Evolutionary conservation across 92 coral and sea anemone genomes (phyloP), one percentile per base, ranked within the genome.

Genomic region (Nematostella vectensis): DNA sequence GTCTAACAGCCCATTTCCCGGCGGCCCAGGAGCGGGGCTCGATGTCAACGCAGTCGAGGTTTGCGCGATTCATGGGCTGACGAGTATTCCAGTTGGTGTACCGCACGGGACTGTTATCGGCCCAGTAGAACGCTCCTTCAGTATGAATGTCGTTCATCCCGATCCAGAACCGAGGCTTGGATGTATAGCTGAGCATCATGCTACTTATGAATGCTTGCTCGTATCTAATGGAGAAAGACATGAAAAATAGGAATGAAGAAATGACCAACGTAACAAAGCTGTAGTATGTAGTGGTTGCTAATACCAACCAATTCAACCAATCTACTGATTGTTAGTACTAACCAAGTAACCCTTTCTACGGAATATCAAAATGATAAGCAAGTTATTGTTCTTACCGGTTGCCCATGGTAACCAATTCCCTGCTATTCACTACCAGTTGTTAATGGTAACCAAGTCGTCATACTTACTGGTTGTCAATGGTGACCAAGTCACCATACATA

Each of bases 401-500:
- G n/a, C n/a, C n/a, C n/a, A n/a, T n/a, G n/a, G n/a, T n/a, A n/a
- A n/a, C n/a, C n/a, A n/a, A n/a, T n/a, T n/a, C n/a, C n/a, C n/a
- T n/a, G n/a, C n/a, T n/a, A n/a, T n/a, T n/a, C n/a, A n/a, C n/a
- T n/a, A n/a, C n/a, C n/a, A n/a, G n/a, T n/a, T n/a, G n/a, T n/a
- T n/a, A n/a, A n/a, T n/a, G n/a, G n/a, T n/a, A n/a, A n/a, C n/a
- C n/a, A n/a, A n/a, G n/a, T n/a, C n/a, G n/a, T n/a, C n/a, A n/a
- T n/a, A 74, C 99, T 78, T 50, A 93, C 99, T 67, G 87, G 67
- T 79, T 83, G 54, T 71, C 65, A 20, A 93, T 74, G 17, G 88
- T 58, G 54, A 72, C 82, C 55, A 93, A 70, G 47, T 93, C 77
- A 16, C 94, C 99, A 40, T 70, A 25, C 60, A 44, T 61, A 23